phyloP scores from a whole-genome alignment of 2,888 invertebrate species.

The Dastarcus helophoroides region DNA sequence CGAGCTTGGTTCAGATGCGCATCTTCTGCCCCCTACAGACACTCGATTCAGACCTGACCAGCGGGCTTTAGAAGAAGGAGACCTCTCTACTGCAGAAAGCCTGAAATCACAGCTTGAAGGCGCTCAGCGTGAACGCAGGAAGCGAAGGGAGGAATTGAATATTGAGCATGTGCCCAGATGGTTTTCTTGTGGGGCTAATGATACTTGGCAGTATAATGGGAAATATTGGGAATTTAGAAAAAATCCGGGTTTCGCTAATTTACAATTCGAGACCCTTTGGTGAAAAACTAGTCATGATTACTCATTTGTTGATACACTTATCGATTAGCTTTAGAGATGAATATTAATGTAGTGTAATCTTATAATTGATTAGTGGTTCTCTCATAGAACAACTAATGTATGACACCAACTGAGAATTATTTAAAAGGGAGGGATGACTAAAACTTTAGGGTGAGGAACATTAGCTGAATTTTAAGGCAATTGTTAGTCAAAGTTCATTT shows the following conservation, averaged over 20 bases:
- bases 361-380: no score
- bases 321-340: no score
- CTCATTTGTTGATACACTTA: no score
- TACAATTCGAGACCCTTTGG: slow-evolving; percentile 50
- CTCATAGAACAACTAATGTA: no score
- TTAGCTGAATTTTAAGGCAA: no score
- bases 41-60: slow-evolving; percentile 67
- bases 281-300: slow-evolving; percentile 36
- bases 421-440: no score
- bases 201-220: slow-evolving; percentile 55
- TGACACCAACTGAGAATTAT: no score
- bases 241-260: slow-evolving; percentile 50
- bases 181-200: slow-evolving; percentile 41
- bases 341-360: no score
- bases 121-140: slow-evolving; percentile 58
- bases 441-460: no score
- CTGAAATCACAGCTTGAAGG: slow-evolving; percentile 63
- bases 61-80: slow-evolving; percentile 62
- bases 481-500: no score
- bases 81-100: slow-evolving; percentile 58
- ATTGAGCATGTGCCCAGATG: slow-evolving; percentile 42
- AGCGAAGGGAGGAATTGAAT: slow-evolving; percentile 45
- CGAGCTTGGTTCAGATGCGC: slow-evolving; percentile 55
- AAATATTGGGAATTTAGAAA: slow-evolving; percentile 65
- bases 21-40: slow-evolving; percentile 60